These are phyloP conservation scores for Ophonus ardosiacus DNA, from an alignment of 2,888 invertebrate species.

Conservation along the genomic window DNA sequence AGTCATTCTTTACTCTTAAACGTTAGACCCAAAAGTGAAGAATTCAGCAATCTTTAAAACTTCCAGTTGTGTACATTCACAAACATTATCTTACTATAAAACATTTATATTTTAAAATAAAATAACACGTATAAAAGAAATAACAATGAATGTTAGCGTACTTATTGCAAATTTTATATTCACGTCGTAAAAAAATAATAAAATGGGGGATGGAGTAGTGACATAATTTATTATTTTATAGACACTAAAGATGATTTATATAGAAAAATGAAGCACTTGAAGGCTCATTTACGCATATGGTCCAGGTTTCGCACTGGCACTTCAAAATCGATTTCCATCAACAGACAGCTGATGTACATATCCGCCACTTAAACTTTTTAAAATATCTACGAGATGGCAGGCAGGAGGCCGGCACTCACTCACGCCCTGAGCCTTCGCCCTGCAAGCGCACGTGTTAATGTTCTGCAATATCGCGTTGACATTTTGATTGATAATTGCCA, in stretches of 20 bases:
- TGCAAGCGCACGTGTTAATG: constrained; percentile 42
- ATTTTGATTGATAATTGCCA: constrained; percentile 61
- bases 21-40: too few relatives aligned
- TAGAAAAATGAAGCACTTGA: constrained; percentile 27
- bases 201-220: not conserved
- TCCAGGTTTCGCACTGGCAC: constrained; percentile 19
- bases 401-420: constrained; percentile 8
- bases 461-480: constrained; percentile 53
- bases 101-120: not conserved
- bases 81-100: not conserved
- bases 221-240: constrained; percentile 40
- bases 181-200: constrained; percentile 21
- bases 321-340: constrained; percentile 39
- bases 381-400: constrained; percentile 56
- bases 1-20: too few relatives aligned
- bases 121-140: not conserved
- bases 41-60: too few relatives aligned
- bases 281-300: constrained; percentile 42
- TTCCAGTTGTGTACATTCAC: not conserved
- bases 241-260: constrained; percentile 36
- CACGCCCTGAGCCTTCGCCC: constrained; percentile 12
- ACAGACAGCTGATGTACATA: constrained; percentile 50
- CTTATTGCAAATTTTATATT: not conserved
- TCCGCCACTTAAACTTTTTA: constrained; percentile 47
- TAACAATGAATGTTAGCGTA: not conserved